Evolutionary conservation across 2,888 invertebrate species (phyloP), one percentile per base, ranked within the genome.

Genomic region (Lymantria dispar): DNA sequence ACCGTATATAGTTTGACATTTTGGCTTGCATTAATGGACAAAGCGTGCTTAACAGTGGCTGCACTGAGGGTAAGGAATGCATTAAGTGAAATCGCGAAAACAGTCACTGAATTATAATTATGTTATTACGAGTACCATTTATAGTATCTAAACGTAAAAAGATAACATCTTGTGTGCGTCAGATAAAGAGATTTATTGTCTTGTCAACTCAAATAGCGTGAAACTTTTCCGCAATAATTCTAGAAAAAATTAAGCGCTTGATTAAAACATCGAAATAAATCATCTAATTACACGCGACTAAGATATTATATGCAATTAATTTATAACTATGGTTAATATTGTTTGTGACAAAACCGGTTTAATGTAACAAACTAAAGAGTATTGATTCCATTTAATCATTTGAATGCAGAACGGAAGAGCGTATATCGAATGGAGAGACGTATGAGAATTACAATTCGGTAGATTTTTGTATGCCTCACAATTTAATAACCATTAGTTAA

Each of bases 131-230:
- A 44, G 41, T n/a, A 29, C n/a, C 30, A 39, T 40, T 42, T 37
- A 46, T 46, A 33, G 30, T 47, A 56, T 55, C 45, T 14, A 47
- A 39, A 51, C 38, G 22, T 22, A 22, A 22, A 22, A 22, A 59
- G 58, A 57, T 60, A 64, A 62, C 47, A 64, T 59, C 57, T 64
- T 56, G 52, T 66, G 54, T 64, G 62, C 54, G 48, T 45, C 42
- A 59, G 62, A 63, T 64, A 62, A 62, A 51, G 44, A 67, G 54
- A 68, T 68, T 67, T 59, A 69, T 59, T 46, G 46, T 45, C 54
- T 54, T 62, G 69, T 62, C 64, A 69, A 59, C 50, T 61, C 56
- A 52, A 47, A 60, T 54, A 31, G 33, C 50, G 54, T 54, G 48
- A 33, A 64, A 60, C 52, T 56, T 68, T 68, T 62, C 60, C 60